Evolutionary conservation across 2,797 vertebrate genomes (phyloP), one percentile per base, ranked within the genome.

Genomic region (Darevskia nairensis): DNA sequence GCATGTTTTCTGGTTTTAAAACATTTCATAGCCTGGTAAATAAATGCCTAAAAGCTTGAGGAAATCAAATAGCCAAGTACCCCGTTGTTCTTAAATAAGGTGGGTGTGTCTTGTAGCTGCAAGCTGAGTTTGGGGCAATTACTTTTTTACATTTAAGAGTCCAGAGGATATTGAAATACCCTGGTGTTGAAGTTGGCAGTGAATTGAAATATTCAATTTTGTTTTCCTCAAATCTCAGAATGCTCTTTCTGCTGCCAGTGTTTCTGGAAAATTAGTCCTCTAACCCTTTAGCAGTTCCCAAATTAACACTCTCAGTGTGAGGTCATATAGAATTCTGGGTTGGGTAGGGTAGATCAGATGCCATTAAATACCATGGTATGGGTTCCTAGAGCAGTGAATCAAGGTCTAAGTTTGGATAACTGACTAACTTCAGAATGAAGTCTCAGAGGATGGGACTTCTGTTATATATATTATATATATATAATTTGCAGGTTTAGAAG

Each of bases 331-430:
- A 29, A 85, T 80, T 89, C 50, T 80, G 74, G 41, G 32, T 32
- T 6, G 8, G 19, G 61, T 68, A 83, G 80, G 23, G 27, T 35
- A 66, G 82, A 81, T 85, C 76, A 75, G 76, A 66, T 80, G 66
- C 55, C 32, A 61, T 61, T 66, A 85, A 75, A 89, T 85, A 69
- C 77, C 44, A 69, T 39, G n/a, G 80, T 21, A 50, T 68, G 59
- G 72, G 35, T 88, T 88, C 44, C 72, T 69, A 21, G 5, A 50
- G 72, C 77, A 68, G 41, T 89, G 80, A 88, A 88, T 64, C 46
- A 88, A 78, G 64, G 35, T 21, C 86, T 84, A 89, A 85, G 83
- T 89, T 89, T 85, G 84, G 88, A 75, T 15, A 39, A 35, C 44
- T 88, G 71, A 89, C 77, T 80, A 74, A 80, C 50, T 89, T 74